Conservation (phyloP, 2,888 invertebrate genomes). For the Amblyteles armatorius region DNA sequence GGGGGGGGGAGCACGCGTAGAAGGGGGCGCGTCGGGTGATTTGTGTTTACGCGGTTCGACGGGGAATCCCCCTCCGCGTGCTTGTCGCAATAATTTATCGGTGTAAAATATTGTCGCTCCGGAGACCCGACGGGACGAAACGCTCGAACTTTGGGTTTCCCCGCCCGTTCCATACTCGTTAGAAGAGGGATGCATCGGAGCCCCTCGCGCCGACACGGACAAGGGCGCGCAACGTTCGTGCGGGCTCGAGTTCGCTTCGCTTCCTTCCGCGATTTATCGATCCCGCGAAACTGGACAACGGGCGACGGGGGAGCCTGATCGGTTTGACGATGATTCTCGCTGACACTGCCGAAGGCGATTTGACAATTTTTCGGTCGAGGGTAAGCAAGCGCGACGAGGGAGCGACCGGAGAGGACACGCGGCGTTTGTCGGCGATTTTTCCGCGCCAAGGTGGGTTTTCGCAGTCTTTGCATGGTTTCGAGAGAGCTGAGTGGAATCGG, state of each 20-base stretch:
- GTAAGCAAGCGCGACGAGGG: too few species aligned
- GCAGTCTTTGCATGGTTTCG: too few species aligned
- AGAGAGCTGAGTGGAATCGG: too few species aligned
- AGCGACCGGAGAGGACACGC: too few species aligned
- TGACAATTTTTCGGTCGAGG: neutral
- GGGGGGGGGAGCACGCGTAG: conserved; percentile 10
- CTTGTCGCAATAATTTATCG: conserved; percentile 79
- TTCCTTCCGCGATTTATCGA: conserved; percentile 39
- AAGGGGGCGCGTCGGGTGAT: conserved; percentile 64
- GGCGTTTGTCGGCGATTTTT: too few species aligned
- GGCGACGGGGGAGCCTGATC: conserved; percentile 2
- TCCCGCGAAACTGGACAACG: conserved; percentile 17
- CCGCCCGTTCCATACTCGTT: conserved; percentile 64
- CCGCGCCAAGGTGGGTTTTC: too few species aligned
- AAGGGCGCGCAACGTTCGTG: neutral
- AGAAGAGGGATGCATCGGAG: conserved; percentile 54
- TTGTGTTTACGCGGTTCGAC: conserved; percentile 68
- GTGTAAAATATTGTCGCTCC: conserved; percentile 77
- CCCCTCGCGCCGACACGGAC: neutral
- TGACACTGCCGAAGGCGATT: conserved; percentile 2
- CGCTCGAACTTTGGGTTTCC: conserved; percentile 68
- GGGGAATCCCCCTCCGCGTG: conserved; percentile 69
- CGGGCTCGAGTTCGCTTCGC: conserved; percentile 1
- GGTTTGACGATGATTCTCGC: conserved; percentile 30
- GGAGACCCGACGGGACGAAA: conserved; percentile 70